Evolutionary conservation across 2,888 invertebrate genomes (phyloP).

Genomic region (Charanyca ferruginea): DNA sequence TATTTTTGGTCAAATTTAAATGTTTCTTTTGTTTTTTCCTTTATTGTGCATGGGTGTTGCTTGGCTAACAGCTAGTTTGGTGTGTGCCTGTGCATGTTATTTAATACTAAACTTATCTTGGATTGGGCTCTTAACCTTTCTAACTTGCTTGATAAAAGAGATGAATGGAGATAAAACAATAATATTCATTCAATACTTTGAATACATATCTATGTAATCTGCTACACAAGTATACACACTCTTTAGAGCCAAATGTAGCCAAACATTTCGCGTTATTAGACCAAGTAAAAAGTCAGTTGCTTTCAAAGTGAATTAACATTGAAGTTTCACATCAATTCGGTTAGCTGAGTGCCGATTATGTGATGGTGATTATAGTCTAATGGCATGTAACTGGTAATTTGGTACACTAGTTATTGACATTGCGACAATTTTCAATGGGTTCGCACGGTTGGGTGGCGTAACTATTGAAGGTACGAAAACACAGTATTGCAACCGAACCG

Average conservation of each 20-base stretch:
- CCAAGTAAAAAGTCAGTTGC: slow-evolving; percentile 12
- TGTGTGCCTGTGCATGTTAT: slow-evolving; percentile 67
- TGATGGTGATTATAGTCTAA: slow-evolving; percentile 15
- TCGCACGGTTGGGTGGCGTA: slow-evolving; percentile 38
- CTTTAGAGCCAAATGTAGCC: neutral
- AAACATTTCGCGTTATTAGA: slow-evolving; percentile 1
- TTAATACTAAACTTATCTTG: slow-evolving; percentile 34
- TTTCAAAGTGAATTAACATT: slow-evolving; percentile 33
- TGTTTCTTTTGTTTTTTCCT: slow-evolving; percentile 75
- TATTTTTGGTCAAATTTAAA: slow-evolving; percentile 70
- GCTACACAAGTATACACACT: neutral
- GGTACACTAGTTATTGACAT: slow-evolving; percentile 18
- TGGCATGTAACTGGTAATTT: slow-evolving; percentile 27
- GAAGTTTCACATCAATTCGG: slow-evolving; percentile 20
- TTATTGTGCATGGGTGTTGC: slow-evolving; percentile 69
- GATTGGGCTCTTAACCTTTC: slow-evolving; percentile 15
- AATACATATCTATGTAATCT: slow-evolving; percentile 25
- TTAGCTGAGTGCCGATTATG: slow-evolving; percentile 2
- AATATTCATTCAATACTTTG: slow-evolving; percentile 29
- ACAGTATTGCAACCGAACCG: slow-evolving; percentile 47
- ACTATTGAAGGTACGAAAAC: slow-evolving; percentile 44
- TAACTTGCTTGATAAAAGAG: slow-evolving; percentile 7
- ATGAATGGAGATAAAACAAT: slow-evolving; percentile 15
- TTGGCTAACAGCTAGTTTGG: slow-evolving; percentile 63
- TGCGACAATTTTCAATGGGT: slow-evolving; percentile 39